Evolutionary conservation across 2,888 invertebrate genomes (phyloP), one percentile per base, ranked within the genome.

Genomic region (Coleophora flavipennella): DNA sequence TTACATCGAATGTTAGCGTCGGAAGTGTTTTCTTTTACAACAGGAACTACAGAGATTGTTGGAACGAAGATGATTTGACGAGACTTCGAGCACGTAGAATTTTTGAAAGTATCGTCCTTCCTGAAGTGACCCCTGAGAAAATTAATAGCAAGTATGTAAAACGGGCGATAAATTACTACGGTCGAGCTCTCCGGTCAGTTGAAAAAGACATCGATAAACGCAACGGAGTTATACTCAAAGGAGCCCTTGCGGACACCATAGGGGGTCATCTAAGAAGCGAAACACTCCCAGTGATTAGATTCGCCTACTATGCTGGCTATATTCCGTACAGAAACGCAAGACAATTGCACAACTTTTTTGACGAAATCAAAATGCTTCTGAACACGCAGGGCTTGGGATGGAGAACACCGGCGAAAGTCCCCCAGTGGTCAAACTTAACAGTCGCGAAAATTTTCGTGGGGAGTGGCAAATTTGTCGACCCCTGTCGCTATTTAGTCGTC

Each of bases 261-360:
- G 83, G 83, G 33, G 76, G 71, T n/a, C 73, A 79, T 44, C 51
- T 84, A 37, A 65, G 66, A 42, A 60, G 57, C 39, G 71, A 75
- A 50, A 61, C 78, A 38, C 62, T 84, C n/a, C 83, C 81, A 9
- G 56, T 69, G 2, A 60, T 66, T 27, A 62, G 80, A 46, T 74
- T 79, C 48, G 76, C 80, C 6, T 84, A 72, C 41, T 84, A 84
- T 39, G 81, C 81, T 6, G 83, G 83, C 1, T 78, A 74, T 43
- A 59, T 81, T n/a, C 66, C 76, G 1, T 75, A 71, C 40, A 64
- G 53, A 50, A 57, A 56, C 36, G 76, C 64, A 12, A 62, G 58
- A 50, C 52, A 67, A 34, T 39, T 79, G 10, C 74, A 81, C 39
- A 61, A 71, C 20, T 69, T 74, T 38, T 73, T 59, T 26, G 67